A percentile compares a stretch with the other conserved stretches of the same genome.
Evolutionary conservation across 2,797 vertebrate genomes (phyloP).

Genomic region (Amblyopsis hoosieri): DNA sequence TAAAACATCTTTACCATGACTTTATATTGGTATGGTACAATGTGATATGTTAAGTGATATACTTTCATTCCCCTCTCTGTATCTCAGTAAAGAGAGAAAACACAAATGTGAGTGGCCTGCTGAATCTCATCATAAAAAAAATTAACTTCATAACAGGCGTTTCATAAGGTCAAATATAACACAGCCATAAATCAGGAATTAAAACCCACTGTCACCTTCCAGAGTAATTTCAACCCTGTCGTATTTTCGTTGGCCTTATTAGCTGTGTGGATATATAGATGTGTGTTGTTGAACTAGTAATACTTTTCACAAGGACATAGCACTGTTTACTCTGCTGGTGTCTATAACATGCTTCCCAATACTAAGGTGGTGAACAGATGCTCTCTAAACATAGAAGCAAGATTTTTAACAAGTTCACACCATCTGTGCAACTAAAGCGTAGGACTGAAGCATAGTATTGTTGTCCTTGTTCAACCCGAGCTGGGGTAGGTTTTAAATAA

Average conservation of each 20-base stretch:
- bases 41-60: too few species aligned
- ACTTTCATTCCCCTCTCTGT: too few species aligned
- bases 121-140: too few species aligned
- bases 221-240: slow-evolving; percentile 46
- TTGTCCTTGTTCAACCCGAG: too few species aligned
- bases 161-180: slow-evolving; percentile 35
- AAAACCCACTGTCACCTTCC: slow-evolving; percentile 33
- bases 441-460: too few species aligned
- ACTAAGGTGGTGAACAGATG: slow-evolving; percentile 61
- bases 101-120: too few species aligned
- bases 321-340: slow-evolving; percentile 52
- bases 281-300: slow-evolving; percentile 44
- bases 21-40: too few species aligned
- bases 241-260: slow-evolving; percentile 41
- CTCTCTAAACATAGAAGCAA: slow-evolving; percentile 45
- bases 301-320: slow-evolving; percentile 55
- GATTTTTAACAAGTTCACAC: slow-evolving; percentile 47
- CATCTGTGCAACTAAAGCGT: slow-evolving; percentile 17
- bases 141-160: too few species aligned
- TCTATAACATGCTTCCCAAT: slow-evolving; percentile 38
- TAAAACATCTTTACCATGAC: too few species aligned
- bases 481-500: too few species aligned
- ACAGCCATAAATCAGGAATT: slow-evolving; percentile 41
- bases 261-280: slow-evolving; percentile 21
- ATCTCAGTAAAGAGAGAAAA: too few species aligned